Evolutionary conservation across 2,113 vertebrate genomes (phyloP), one percentile per base, ranked within the genome.

Genomic region (Tetrao urogallus): DNA sequence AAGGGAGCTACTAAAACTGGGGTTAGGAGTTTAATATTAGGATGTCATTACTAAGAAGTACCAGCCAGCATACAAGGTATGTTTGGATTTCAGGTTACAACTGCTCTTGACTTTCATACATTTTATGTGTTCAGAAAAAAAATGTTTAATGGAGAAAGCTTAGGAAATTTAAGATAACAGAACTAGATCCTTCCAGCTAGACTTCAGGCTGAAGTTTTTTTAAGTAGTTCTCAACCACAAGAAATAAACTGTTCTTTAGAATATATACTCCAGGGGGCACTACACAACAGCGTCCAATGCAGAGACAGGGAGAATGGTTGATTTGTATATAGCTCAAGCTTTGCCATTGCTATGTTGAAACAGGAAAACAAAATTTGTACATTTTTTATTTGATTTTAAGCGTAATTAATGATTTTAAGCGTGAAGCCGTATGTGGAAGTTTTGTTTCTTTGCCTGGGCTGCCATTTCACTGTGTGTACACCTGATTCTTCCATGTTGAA

Each of bases 1-100:
- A 93, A 89, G 54, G 77, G 70, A 90, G 91, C 42, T 85, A 65
- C 52, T 66, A 74, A 83, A 91, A 64, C 34, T 60, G 52, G 38
- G 28, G 84, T 56, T 34, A 47, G 8, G 42, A 34, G 4, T 77
- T 92, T 69, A 48, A 21, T 81, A 80, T 76, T 84, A 48, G 54
- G 61, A 76, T 76, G 43, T 63, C 15, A 42, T 85, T 87, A 43
- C n/a, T 65, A 65, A 36, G 15, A 71, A n/a, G 11, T 25, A 78
- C 19, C 22, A 65, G 25, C 34, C 8, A 58, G 24, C 30, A n/a
- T 28, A 70, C 38, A 38, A 38, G 38, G 38, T 10, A 71, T 13
- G 10, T 58, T n/a, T 61, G 63, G 11, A 47, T 69, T 95, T 79
- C 61, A 54, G 13, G 20, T 69, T 40, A 66, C 52, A 74, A 24